Percentiles rank a stretch among this genome's conserved stretches.
phyloP scores from a whole-genome alignment of 2,797 vertebrate species.

The Sciurus vulgaris region DNA sequence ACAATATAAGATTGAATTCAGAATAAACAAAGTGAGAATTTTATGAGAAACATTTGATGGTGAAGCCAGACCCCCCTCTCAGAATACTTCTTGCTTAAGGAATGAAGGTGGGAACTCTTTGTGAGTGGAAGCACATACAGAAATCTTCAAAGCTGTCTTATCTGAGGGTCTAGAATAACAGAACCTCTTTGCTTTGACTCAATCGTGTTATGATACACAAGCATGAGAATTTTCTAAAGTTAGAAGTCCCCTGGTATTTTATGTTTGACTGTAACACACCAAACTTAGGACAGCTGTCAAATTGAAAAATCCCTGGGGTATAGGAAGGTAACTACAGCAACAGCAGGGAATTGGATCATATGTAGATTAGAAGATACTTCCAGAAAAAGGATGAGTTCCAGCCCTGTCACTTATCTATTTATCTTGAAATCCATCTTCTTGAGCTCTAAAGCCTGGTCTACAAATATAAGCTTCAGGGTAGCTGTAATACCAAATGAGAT shows the following conservation, averaged over 20 bases:
- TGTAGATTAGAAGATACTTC: not conserved
- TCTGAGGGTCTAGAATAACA: not conserved
- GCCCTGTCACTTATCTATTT: not conserved
- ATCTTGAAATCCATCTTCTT: not conserved
- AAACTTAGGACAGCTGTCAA: not conserved
- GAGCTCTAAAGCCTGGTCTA: not conserved
- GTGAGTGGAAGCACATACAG: not conserved
- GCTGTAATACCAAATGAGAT: constrained; percentile 4
- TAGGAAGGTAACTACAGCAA: not conserved
- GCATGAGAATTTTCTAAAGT: not conserved
- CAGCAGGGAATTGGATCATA: not conserved
- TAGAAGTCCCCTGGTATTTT: not conserved
- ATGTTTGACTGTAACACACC: not conserved
- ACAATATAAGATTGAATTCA: not conserved
- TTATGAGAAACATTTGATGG: not conserved
- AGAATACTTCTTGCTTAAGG: constrained; percentile 23
- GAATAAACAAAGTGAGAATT: not conserved
- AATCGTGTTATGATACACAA: not conserved
- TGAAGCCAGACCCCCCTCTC: not conserved
- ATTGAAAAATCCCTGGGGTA: not conserved
- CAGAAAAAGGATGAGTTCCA: not conserved
- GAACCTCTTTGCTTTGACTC: constrained; percentile 2
- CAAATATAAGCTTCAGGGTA: not conserved
- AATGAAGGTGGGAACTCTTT: not conserved
- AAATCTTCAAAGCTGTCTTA: not conserved